Evolutionary conservation across 1,140 invertebrate genomes (phyloP).

Genomic region (Aricia agestis): DNA sequence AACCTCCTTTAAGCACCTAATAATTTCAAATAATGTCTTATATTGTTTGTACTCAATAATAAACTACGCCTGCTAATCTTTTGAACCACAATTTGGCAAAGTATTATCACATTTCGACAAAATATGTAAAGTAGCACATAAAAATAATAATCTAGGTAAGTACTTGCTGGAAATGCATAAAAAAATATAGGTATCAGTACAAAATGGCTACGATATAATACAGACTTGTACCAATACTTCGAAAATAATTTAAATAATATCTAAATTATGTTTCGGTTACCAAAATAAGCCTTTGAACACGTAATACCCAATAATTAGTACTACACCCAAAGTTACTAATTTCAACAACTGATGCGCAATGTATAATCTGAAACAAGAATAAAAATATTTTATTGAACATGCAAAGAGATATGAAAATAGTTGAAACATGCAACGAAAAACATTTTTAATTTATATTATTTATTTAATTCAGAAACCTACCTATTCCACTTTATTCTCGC

Average conservation of each 20-base stretch:
- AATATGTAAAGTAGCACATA: too few relatives aligned
- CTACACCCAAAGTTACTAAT: not conserved
- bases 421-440: not conserved
- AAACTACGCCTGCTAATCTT: too few relatives aligned
- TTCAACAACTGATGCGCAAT: constrained; percentile 10
- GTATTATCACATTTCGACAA: too few relatives aligned
- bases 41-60: too few relatives aligned
- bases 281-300: constrained; percentile 14
- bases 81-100: too few relatives aligned
- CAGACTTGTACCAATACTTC: not conserved
- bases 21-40: too few relatives aligned
- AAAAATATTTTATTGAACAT: not conserved
- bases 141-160: too few relatives aligned
- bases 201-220: too few relatives aligned
- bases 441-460: too few relatives aligned
- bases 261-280: not conserved
- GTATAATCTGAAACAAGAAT: constrained; percentile 28
- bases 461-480: constrained; percentile 50
- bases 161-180: too few relatives aligned
- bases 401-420: not conserved
- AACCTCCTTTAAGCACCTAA: too few relatives aligned
- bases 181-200: too few relatives aligned
- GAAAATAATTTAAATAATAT: not conserved
- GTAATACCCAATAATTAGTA: constrained; percentile 9
- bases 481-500: constrained; percentile 77